A percentile compares a stretch with the other conserved stretches of the same genome.
phyloP scores from a whole-genome alignment of 23 tunicate genomes.

The Aplidium turbinatum region DNA sequence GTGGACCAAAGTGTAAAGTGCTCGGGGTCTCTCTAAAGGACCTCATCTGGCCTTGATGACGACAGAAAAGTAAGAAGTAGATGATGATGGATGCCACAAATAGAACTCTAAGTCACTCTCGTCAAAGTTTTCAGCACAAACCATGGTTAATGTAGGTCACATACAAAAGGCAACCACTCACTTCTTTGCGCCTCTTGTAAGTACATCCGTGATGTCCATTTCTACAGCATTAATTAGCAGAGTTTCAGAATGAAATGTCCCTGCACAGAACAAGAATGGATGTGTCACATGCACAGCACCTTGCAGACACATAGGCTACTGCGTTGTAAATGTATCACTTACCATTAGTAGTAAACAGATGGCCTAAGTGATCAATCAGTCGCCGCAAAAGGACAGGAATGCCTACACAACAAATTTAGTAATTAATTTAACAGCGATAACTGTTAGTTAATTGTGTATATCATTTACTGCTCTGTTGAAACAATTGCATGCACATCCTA shows the following conservation, averaged over 20 bases:
- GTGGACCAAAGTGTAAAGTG: no score
- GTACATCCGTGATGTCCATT: constrained; percentile 56
- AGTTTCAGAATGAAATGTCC: constrained; percentile 37
- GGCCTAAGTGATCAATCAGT: constrained; percentile 42
- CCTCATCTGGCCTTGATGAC: no score
- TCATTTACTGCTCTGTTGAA: no score
- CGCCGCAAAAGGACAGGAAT: constrained; percentile 81
- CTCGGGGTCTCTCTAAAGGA: no score
- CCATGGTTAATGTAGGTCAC: no score
- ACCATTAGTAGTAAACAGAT: constrained; percentile 71
- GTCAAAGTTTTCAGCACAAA: no score
- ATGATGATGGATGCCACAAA: neutral
- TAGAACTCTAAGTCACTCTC: no score
- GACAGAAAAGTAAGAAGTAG: no score
- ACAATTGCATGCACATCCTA: constrained; percentile 7
- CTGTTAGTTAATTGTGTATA: neutral
- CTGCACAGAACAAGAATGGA: constrained; percentile 37
- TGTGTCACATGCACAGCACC: no score
- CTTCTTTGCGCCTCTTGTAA: constrained; percentile 60
- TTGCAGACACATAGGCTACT: no score
- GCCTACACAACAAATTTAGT: no score
- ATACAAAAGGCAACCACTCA: constrained; percentile 9
- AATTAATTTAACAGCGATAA: neutral
- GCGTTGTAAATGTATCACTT: no score
- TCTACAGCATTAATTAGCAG: constrained; percentile 60